Evolutionary conservation across 2,113 vertebrate species (phyloP), one percentile per base, ranked within the genome.

Genomic region (Nibea coibor): DNA sequence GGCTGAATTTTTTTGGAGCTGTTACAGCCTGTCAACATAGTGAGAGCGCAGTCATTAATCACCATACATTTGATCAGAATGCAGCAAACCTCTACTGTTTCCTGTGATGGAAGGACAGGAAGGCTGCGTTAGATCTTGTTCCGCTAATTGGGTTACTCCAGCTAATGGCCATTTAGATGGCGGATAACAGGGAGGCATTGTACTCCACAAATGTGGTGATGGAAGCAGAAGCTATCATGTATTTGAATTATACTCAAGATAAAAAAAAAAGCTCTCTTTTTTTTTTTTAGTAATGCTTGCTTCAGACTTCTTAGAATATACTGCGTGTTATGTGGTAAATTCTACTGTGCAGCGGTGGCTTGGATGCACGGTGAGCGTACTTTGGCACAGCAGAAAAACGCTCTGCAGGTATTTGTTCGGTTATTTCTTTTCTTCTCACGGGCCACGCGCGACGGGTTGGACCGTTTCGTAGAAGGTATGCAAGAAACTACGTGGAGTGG

Each of bases 91-190:
- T 93, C 89, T 88, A 87, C 89, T 91, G 93, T 94, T 93, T 93
- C 92, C 92, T 94, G 92, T 93, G 93, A 94, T 94, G 91, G 93
- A 92, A 91, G 88, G 89, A 93, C 89, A 91, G 88, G 91, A 90
- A 78, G 84, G 85, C 85, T 86, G 81, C 91, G 93, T 94, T 92
- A 92, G 93, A 93, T 94, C 93, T 93, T 92, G 89, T 92, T 89
- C 84, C 79, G 64, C 89, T 94, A 93, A 95, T 95, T 95, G 91
- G 93, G 92, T 95, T 95, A 94, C 90, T 88, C 84, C 88, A 83
- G 83, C 90, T 94, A 94, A 94, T 94, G 93, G 94, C 93, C 93
- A 92, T 94, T 95, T 94, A 94, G 94, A 94, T 94, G 91, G 86
- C 54, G 84, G 93, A 94, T 93, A 95, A 92, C 92, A 91, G 89